Evolutionary conservation across 2,113 vertebrate species (phyloP).

Genomic region (Callipepla californica): DNA sequence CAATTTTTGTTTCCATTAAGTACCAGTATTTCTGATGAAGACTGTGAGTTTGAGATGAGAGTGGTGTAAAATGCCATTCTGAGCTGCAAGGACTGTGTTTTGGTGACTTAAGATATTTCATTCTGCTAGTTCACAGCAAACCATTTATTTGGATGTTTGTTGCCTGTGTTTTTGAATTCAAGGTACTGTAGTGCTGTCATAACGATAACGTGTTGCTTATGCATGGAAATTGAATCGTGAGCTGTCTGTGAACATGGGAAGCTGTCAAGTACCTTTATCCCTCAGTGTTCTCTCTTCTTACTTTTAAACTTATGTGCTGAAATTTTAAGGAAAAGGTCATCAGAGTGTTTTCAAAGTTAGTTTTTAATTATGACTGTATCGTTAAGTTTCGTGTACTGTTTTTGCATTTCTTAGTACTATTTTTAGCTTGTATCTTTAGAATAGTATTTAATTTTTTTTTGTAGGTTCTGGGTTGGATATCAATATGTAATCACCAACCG

Average conservation of each 20-base stretch:
- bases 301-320: accelerated
- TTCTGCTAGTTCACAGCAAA: background rate
- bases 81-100: background rate
- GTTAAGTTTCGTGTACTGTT: background rate
- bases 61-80: background rate
- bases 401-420: background rate
- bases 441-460: background rate
- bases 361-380: background rate
- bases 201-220: background rate
- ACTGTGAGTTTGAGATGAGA: background rate
- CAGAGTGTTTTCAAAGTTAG: background rate
- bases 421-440: background rate
- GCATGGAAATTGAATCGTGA: background rate
- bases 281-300: background rate
- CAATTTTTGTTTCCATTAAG: background rate
- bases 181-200: background rate
- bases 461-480: constrained; percentile 98
- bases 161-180: background rate
- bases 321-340: background rate
- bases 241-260: background rate
- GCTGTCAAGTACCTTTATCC: background rate
- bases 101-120: background rate
- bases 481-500: constrained; percentile 94
- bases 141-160: background rate
- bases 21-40: background rate